Evolutionary conservation across 2,888 invertebrate species (phyloP), one percentile per base, ranked within the genome.

Genomic region (Chymomyza caudatula): DNA sequence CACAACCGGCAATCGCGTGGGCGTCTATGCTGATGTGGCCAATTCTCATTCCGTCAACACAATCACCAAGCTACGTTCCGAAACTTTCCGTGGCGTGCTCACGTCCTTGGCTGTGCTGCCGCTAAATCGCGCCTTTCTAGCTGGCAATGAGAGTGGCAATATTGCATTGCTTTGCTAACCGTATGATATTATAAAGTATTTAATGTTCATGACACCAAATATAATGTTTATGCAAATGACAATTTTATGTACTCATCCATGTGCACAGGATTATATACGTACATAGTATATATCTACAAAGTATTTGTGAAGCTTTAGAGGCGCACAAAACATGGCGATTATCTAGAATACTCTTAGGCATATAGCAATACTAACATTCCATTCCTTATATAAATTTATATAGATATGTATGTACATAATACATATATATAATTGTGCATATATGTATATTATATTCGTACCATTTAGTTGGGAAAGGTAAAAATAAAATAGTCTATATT

Each of bases 61-160:
- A 1, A 95, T 96, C 71, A 96, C 96, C 8, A 96, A 95, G 88
- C 92, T 98, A 13, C 93, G 96, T 37, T 94, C 96, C 0, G 98
- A 98, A 88, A 94, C 96, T 2, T 96, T 98, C 89, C 95, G 94
- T 86, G 98, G 98, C 4, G 95, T 97, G 6, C 92, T 99, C 13
- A 98, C 98, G 8, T 94, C 96, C 52, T 94, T 98, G 94, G 93
- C 96, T 0, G 93, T 98, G 49, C 91, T 99, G 76, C 98, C 98
- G 2, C 91, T 98, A 4, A 99, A 99, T 90, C 93, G 97, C 84
- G 92, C 97, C 64, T 92, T 99, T 62, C 91, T 99, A 20, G 91
- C 98, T 22, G 99, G 98, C 11, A 96, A 98, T 49, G 98, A 98
- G 88, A 96, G 95, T 83, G 99, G 99, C 17, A 94, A 93, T 76